These are phyloP conservation scores for Timandra comae DNA, from an alignment of 2,888 invertebrate species.

Conservation along the genomic window DNA sequence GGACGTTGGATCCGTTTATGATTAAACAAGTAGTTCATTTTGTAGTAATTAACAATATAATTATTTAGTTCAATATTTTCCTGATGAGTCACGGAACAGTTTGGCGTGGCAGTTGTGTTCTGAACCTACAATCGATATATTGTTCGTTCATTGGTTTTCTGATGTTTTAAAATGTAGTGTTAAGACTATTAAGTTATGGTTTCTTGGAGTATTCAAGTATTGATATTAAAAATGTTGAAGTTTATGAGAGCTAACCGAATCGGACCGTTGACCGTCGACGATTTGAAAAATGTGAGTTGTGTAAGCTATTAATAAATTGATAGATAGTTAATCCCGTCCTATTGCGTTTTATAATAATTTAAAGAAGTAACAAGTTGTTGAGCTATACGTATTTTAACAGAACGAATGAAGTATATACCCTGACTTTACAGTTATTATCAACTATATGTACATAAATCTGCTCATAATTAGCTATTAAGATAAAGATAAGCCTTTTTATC, in stretches of 20 bases:
- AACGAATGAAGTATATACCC: too few relatives aligned
- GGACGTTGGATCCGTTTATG: slow-evolving; percentile 35
- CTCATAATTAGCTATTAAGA: neutral
- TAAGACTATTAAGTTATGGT: slow-evolving; percentile 41
- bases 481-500: neutral
- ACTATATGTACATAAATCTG: neutral
- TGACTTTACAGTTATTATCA: too few relatives aligned
- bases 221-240: slow-evolving; percentile 46
- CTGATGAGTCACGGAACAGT: slow-evolving; percentile 50
- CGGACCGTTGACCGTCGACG: slow-evolving; percentile 30
- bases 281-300: slow-evolving; percentile 35
- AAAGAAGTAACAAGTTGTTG: too few relatives aligned
- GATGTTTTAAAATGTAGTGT: slow-evolving; percentile 9
- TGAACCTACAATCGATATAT: slow-evolving; percentile 2
- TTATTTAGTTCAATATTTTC: slow-evolving; percentile 61
- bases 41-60: slow-evolving; percentile 54
- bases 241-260: slow-evolving; percentile 45
- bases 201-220: slow-evolving; percentile 32
- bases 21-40: slow-evolving; percentile 47
- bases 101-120: slow-evolving; percentile 24
- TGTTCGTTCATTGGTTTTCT: slow-evolving; percentile 7
- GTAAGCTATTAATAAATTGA: neutral
- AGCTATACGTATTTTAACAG: too few relatives aligned
- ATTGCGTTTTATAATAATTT: too few relatives aligned
- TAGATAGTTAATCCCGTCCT: too few relatives aligned